Evolutionary conservation across 2,113 vertebrate genomes (phyloP).

Genomic region (Oophaga pumilio): DNA sequence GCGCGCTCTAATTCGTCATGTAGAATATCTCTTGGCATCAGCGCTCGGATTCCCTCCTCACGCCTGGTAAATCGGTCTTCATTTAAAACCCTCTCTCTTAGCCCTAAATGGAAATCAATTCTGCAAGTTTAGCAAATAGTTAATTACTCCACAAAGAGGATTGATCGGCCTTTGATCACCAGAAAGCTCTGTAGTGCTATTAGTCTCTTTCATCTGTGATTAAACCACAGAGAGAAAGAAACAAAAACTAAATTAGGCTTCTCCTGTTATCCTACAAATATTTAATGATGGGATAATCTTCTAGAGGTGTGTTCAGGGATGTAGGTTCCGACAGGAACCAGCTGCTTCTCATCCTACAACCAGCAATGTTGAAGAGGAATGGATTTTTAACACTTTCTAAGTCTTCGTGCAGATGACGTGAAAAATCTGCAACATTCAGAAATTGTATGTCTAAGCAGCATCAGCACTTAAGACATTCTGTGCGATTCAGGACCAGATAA

Average conservation of each 20-base stretch:
- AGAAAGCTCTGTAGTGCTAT: slow-evolving; percentile 81
- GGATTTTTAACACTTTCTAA: slow-evolving; percentile 12
- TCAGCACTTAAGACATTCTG: background rate
- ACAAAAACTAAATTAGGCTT: slow-evolving; percentile 88
- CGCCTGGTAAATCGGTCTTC: slow-evolving; percentile 82
- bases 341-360: slow-evolving; percentile 73
- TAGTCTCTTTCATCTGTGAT: slow-evolving; percentile 88
- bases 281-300: slow-evolving; percentile 84
- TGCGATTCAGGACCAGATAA: background rate
- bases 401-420: background rate
- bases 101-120: slow-evolving; percentile 91
- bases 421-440: background rate
- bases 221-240: slow-evolving; percentile 84
- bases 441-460: background rate
- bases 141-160: slow-evolving; percentile 89
- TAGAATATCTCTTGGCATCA: slow-evolving; percentile 80
- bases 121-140: slow-evolving; percentile 92
- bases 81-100: slow-evolving; percentile 86
- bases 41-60: slow-evolving; percentile 76
- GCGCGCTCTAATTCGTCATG: slow-evolving; percentile 79
- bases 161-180: slow-evolving; percentile 84
- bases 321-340: slow-evolving; percentile 65
- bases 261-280: slow-evolving; percentile 84
- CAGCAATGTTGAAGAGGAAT: slow-evolving; percentile 61
- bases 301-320: slow-evolving; percentile 77